Base-by-base conservation (phyloP, 2,113 vertebrate genomes). In the Psilopogon haemacephalus region DNA sequence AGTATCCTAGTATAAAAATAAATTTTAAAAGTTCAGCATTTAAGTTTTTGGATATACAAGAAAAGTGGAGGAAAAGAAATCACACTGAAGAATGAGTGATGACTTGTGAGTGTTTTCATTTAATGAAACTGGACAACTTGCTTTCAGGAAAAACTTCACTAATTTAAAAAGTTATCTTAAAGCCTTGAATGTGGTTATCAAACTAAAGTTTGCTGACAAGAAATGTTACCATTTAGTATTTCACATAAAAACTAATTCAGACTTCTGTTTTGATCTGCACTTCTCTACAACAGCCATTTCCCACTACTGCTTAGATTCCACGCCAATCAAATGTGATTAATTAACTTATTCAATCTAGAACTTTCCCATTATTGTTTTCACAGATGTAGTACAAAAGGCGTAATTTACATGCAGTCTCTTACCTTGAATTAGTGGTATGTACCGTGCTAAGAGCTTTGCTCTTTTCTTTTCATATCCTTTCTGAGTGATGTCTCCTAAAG, bases 381-480 rank as follows among this genome's bases (percentile, higher is more conserved):
- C 27, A 88, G 54, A 54, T 56, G 46, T 30, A 42, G 37, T 3
- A 12, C 32, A 91, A 33, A 89, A 79, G 24, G 15, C n/a, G 8
- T 33, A 64, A 67, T 5, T 78, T 40, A 50, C 2, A 37, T 9
- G 19, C 33, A 56, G n/a, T 33, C 38, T 65, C 94, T 95, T 96
- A 98, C 98, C 98, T 97, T 98, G 98, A 86, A 96, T 82, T 26
- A 97, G 96, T 17, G 98, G 98, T 48, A 97, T 89, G 6, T 97
- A 98, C 15, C 97, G 93, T 35, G 98, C 97, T 33, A 98, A 96
- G 37, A 98, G 95, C 91, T 98, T 98, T 6, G 98, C 97, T 75
- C 97, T 97, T 94, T 98, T 98, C 97, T 98, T 98, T 59, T 98
- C 98, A 81, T 98, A 98, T 21, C 98, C 98, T 70, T 98, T 98